phyloP scores from a whole-genome alignment of 2,888 invertebrate species.

The Apotomis turbidana region DNA sequence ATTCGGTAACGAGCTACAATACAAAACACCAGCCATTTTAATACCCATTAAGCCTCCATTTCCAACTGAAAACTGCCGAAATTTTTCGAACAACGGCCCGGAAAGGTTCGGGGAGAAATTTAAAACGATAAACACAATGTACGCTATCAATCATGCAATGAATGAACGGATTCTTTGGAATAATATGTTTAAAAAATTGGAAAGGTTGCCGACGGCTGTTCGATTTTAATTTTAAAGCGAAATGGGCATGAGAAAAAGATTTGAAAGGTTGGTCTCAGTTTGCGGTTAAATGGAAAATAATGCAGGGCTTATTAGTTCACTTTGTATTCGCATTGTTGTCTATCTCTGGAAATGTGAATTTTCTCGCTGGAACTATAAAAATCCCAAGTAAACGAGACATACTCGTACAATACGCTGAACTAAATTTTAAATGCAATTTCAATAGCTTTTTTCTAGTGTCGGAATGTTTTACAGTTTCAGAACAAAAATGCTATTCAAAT shows the following conservation, averaged over 20 bases:
- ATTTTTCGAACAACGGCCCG: slow-evolving; percentile 46
- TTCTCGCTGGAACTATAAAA: no score
- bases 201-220: slow-evolving; percentile 19
- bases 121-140: slow-evolving; percentile 47
- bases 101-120: slow-evolving; percentile 44
- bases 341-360: no score
- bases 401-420: no score
- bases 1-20: slow-evolving; percentile 22
- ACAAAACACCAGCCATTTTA: slow-evolving; percentile 30
- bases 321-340: no score
- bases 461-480: no score
- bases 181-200: slow-evolving; percentile 27
- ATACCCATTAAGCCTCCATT: slow-evolving; percentile 33
- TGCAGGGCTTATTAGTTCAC: no score
- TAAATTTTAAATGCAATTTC: no score
- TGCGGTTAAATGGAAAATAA: neutral
- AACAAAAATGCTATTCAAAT: no score
- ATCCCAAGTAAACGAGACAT: no score
- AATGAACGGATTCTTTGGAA: slow-evolving; percentile 44
- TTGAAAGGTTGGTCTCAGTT: neutral
- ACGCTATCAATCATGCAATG: slow-evolving; percentile 48
- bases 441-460: no score
- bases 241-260: neutral
- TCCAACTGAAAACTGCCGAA: slow-evolving; percentile 44
- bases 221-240: slow-evolving; percentile 11